Evolutionary conservation across 1,140 invertebrate species (phyloP), one percentile per base, ranked within the genome.

Genomic region (Battus philenor): DNA sequence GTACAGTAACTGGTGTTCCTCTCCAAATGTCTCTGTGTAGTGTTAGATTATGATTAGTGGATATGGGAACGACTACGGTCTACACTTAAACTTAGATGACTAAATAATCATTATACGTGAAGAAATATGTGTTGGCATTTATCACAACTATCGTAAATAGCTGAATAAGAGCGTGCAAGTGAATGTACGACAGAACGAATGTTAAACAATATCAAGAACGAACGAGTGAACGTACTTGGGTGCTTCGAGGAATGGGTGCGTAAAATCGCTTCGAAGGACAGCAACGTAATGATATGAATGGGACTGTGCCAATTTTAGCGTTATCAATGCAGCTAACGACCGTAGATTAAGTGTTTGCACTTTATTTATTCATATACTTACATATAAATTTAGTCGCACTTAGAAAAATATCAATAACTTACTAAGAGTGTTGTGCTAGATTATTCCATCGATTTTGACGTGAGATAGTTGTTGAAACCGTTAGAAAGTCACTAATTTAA

Each of bases 381-480:
- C 63, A 66, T 75, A 74, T 80, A 84, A 81, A 70, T 64, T 84
- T 84, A 84, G 80, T 77, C 76, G 80, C 80, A 84, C 80, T 75
- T 84, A 84, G 80, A 59, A 68, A 82, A 84, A 84, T 82, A 84
- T 84, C 80, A 84, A 82, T 82, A 84, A 80, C 73, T 79, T 80
- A 84, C 68, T 84, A 82, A 84, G 80, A 84, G 78, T 84, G 80
- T 84, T 82, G 80, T 84, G 80, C 76, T 84, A 84, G 78, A 78
- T 73, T 79, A 78, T 76, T 68, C 64, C 56, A 66, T 69, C 75
- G 75, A 70, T 72, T 65, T 78, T 72, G 77, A 76, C 59, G 71
- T 73, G 77, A 79, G 73, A 83, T 69, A 79, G 67, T 68, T 71
- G 43, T 54, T 59, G 60, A 49, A 61, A 68, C 65, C 64, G 32